Percentiles rank a stretch among this genome's conserved stretches.
phyloP scores from a whole-genome alignment of 1,140 invertebrate genomes.

The Drosophila cardini region DNA sequence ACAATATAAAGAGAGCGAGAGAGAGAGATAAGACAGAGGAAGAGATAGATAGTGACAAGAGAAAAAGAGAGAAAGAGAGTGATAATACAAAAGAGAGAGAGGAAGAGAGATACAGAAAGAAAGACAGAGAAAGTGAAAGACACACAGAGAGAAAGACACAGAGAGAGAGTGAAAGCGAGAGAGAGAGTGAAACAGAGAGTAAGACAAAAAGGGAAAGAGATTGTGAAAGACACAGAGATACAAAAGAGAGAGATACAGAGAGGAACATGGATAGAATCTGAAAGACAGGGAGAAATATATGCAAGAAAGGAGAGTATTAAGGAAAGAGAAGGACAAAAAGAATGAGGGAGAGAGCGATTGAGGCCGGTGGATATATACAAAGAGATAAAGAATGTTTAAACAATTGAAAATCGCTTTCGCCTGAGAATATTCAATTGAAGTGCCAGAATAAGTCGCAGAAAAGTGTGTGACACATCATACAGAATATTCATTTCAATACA shows the following conservation, averaged over 20 bases:
- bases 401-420: conserved; percentile 14
- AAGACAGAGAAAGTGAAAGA: no score
- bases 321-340: no score
- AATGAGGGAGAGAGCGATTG: no score
- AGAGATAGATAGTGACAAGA: no score
- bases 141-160: neutral
- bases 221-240: neutral
- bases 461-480: neutral
- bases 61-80: no score
- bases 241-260: neutral
- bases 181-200: neutral
- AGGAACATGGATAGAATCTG: no score
- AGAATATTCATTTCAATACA: neutral
- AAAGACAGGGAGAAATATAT: no score
- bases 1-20: conserved; percentile 23
- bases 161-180: conserved; percentile 5
- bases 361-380: no score
- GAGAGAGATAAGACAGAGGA: neutral
- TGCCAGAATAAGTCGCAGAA: neutral
- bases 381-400: neutral
- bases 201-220: conserved; percentile 28
- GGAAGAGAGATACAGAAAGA: no score
- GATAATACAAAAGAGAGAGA: no score
- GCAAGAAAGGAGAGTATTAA: no score
- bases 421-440: neutral